Evolutionary conservation across 2,797 vertebrate genomes (phyloP).

Genomic region (Cossypha caffra): DNA sequence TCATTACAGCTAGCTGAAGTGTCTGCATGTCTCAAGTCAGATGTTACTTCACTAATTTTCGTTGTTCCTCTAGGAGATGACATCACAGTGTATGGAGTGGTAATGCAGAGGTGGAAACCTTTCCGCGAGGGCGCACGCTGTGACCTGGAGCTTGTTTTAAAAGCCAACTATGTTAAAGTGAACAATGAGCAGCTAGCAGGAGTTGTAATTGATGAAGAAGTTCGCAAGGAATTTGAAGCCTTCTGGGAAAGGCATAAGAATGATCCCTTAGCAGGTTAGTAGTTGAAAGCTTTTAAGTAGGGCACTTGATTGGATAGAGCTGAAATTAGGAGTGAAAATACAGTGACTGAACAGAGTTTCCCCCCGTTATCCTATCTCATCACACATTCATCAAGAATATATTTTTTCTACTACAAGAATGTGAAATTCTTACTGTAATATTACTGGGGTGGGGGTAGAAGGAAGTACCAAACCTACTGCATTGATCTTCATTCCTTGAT

Average conservation of each 20-base stretch:
- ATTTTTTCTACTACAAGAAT: neutral
- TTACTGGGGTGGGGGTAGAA: neutral
- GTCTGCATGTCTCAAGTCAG: neutral
- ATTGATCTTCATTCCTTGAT: neutral
- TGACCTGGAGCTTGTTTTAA: constrained; percentile 91
- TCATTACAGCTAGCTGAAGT: neutral
- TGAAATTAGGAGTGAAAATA: neutral
- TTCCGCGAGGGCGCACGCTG: constrained; percentile 83
- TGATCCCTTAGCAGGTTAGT: constrained; percentile 87
- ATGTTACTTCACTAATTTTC: neutral
- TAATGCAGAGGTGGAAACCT: constrained; percentile 93
- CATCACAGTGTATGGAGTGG: constrained; percentile 91
- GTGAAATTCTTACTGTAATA: neutral
- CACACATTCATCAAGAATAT: neutral
- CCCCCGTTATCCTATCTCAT: neutral
- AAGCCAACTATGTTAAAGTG: constrained; percentile 92
- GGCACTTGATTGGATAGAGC: neutral
- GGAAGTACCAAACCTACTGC: neutral
- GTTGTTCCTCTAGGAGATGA: constrained; percentile 85
- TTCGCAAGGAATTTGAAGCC: constrained; percentile 88
- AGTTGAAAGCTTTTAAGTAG: neutral
- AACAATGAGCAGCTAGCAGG: constrained; percentile 88
- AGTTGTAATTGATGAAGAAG: constrained; percentile 83
- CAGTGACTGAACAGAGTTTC: neutral
- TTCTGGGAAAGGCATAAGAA: constrained; percentile 87